Evolutionary conservation across 2,888 invertebrate species (phyloP).

Genomic region (Cantharis nigra): DNA sequence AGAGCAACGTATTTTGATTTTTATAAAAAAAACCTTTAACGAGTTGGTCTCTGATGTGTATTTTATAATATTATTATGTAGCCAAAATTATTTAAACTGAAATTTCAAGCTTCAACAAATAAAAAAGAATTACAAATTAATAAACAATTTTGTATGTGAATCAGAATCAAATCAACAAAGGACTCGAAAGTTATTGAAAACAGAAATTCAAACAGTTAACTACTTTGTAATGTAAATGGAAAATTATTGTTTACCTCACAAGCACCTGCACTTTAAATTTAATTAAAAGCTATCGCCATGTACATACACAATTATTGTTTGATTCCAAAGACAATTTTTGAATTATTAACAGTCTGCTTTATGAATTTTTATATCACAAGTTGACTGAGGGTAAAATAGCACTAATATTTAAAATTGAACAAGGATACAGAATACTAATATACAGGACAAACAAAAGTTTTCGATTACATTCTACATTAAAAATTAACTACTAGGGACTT

Average conservation of each 20-base stretch:
- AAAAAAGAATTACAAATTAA: not conserved
- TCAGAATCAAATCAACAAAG: not conserved
- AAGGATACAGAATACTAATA: not conserved
- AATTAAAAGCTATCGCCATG: not conserved
- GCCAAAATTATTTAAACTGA: too few relatives aligned
- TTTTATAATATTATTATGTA: too few relatives aligned
- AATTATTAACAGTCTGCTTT: not conserved
- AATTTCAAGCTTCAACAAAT: too few relatives aligned
- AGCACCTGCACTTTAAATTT: not conserved
- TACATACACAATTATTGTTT: not conserved
- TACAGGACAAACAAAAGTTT: not conserved
- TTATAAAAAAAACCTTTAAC: not conserved
- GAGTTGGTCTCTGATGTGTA: too few relatives aligned
- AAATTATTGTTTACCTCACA: not conserved
- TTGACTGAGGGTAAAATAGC: not conserved
- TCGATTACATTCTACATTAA: not conserved
- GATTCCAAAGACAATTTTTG: not conserved
- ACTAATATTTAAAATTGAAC: not conserved
- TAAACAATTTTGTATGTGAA: not conserved
- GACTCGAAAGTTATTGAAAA: not conserved
- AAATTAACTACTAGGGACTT: not conserved
- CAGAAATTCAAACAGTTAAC: not conserved
- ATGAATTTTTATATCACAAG: not conserved
- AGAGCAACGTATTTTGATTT: not conserved
- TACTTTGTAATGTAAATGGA: not conserved